Evolutionary conservation across 2,888 invertebrate species (phyloP).

Genomic region (Drosophila glabriapex): DNA sequence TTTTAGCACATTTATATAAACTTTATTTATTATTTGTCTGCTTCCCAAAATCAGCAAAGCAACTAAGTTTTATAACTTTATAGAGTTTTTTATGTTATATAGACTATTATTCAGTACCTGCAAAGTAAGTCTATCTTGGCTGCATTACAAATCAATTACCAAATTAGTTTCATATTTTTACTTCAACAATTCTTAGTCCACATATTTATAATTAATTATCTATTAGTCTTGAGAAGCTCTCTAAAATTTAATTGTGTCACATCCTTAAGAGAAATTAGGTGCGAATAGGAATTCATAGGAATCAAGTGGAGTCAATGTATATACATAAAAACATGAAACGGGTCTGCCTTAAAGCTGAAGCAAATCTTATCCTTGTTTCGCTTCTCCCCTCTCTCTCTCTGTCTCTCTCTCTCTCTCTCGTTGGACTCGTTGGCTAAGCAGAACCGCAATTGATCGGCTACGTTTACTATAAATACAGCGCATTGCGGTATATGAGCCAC

Average conservation of each 20-base stretch:
- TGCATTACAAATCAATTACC: background rate
- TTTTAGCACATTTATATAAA: background rate
- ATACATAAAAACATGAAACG: background rate
- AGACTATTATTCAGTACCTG: too few species aligned
- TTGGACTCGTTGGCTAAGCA: conserved; percentile 20
- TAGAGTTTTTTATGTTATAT: too few species aligned
- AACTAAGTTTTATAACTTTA: too few species aligned
- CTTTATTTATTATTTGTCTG: background rate
- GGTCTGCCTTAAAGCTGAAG: background rate
- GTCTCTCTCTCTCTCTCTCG: background rate
- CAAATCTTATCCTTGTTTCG: background rate
- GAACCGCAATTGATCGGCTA: conserved; percentile 72
- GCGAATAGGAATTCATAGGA: background rate
- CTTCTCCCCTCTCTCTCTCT: background rate
- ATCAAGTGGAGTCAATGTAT: background rate
- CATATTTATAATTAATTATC: background rate
- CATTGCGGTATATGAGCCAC: conserved; percentile 62
- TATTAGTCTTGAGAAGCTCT: too few species aligned
- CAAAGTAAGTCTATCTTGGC: too few species aligned
- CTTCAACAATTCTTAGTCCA: background rate
- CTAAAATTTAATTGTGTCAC: too few species aligned
- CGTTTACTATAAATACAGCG: conserved; percentile 77
- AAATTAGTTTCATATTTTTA: background rate
- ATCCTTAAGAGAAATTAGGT: background rate
- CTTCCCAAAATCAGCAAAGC: too few species aligned